Conservation (phyloP, 2,797 vertebrate species). For the Sebastes matsubarae region DNA sequence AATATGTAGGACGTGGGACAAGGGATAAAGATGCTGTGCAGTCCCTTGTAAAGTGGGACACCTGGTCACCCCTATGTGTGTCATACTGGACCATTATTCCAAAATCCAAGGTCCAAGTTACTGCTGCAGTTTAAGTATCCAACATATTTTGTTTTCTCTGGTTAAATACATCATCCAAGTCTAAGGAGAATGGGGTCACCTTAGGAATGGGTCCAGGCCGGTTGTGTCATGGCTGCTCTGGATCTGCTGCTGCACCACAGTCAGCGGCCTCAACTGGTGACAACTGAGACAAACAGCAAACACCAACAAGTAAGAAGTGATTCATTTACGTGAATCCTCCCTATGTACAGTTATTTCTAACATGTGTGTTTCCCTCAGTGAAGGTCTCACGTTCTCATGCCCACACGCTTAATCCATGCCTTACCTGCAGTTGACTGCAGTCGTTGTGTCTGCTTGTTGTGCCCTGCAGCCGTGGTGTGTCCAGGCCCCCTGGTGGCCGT, state of each 20-base stretch:
- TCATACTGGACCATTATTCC: neutral
- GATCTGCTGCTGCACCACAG: slow-evolving; percentile 71
- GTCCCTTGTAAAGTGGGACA: too few relatives aligned
- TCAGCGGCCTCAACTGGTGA: slow-evolving; percentile 70
- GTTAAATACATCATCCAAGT: neutral
- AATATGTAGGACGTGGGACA: too few relatives aligned
- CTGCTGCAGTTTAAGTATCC: neutral
- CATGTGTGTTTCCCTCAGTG: neutral
- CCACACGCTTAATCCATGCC: neutral
- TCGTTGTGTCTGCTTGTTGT: slow-evolving; percentile 43
- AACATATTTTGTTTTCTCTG: neutral
- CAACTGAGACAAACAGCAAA: slow-evolving; percentile 75
- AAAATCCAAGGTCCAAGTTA: neutral
- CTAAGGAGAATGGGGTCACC: slow-evolving; percentile 60
- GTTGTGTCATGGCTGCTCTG: slow-evolving; percentile 54
- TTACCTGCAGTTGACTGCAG: slow-evolving; percentile 86
- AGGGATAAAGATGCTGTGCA: too few relatives aligned
- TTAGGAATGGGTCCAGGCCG: slow-evolving; percentile 66
- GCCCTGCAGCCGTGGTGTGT: slow-evolving; percentile 67
- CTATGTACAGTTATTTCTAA: neutral
- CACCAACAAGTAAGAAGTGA: neutral
- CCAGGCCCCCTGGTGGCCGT: slow-evolving; percentile 74
- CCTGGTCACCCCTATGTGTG: neutral
- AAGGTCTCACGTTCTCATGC: neutral
- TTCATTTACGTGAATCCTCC: neutral